Evolutionary conservation across 1,140 invertebrate genomes (phyloP).

Genomic region (Chelonus insularis): DNA sequence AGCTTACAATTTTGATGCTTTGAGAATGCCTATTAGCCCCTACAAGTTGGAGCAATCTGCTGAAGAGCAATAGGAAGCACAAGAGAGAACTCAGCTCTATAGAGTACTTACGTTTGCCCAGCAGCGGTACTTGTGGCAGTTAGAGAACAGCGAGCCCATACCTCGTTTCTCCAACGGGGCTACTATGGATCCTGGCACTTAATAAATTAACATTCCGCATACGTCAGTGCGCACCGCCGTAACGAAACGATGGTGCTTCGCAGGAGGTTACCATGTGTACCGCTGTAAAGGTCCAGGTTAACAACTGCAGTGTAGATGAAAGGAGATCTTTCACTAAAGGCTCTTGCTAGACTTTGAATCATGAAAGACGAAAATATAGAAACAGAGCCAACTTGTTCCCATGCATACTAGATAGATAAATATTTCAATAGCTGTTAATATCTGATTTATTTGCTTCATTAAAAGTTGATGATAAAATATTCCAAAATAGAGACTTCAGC

Average conservation of each 20-base stretch:
- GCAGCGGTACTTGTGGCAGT: slow-evolving; percentile 13
- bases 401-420: too few species aligned
- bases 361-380: too few species aligned
- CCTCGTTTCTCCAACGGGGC: slow-evolving; percentile 3
- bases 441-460: too few species aligned
- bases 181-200: slow-evolving; percentile 20
- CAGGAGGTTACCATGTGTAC: slow-evolving; percentile 18
- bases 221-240: slow-evolving; percentile 15
- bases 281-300: slow-evolving; percentile 23
- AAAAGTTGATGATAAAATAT: too few species aligned
- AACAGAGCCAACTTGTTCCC: too few species aligned
- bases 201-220: slow-evolving; percentile 23
- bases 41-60: background rate
- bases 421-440: too few species aligned
- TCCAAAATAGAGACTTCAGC: too few species aligned
- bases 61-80: background rate
- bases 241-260: slow-evolving; percentile 13
- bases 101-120: background rate
- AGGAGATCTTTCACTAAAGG: background rate
- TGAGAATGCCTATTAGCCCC: background rate
- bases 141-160: background rate
- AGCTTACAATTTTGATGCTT: background rate
- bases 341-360: too few species aligned
- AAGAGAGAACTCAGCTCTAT: background rate
- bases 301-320: slow-evolving; percentile 16